phyloP scores from a whole-genome alignment of 2,888 invertebrate species.

The Lapara coniferarum region DNA sequence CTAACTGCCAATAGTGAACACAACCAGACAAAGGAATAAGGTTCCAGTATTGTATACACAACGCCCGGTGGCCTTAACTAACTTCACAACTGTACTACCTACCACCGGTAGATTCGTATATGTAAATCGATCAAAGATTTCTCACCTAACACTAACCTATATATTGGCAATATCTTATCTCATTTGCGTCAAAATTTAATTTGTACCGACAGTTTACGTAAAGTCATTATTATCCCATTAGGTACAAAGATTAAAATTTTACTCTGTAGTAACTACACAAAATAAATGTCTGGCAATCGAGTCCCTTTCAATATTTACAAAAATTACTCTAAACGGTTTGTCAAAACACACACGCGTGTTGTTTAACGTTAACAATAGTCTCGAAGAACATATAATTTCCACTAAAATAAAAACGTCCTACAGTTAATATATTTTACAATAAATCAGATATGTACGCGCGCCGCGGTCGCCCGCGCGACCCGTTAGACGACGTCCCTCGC shows the following conservation, averaged over 20 bases:
- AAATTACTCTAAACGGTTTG: conserved; percentile 53
- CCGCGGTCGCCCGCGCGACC: conserved; percentile 16
- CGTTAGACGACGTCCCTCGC: conserved; percentile 39
- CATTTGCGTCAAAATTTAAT: conserved; percentile 40
- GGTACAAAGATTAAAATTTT: conserved; percentile 29
- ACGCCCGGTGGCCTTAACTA: conserved; percentile 28
- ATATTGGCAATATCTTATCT: conserved; percentile 45
- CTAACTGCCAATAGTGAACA: conserved; percentile 21
- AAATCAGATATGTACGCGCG: conserved; percentile 39
- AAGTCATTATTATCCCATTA: conserved; percentile 23
- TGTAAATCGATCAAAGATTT: conserved; percentile 34
- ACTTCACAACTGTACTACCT: conserved; percentile 36
- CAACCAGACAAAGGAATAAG: conserved; percentile 25
- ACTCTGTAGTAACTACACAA: conserved; percentile 48
- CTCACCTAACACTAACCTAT: conserved; percentile 41
- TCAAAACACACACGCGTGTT: conserved; percentile 54
- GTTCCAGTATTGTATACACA: conserved; percentile 20
- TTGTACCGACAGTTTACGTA: conserved; percentile 40
- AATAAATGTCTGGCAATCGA: conserved; percentile 62
- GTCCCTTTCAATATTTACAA: conserved; percentile 56
- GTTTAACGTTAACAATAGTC: conserved; percentile 66
- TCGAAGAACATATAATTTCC: conserved; percentile 57
- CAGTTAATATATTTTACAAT: conserved; percentile 45
- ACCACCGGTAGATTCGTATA: conserved; percentile 31
- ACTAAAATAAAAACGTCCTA: conserved; percentile 59